Percentiles rank a stretch among this genome's conserved stretches.
Conservation (phyloP, 2,888 invertebrate genomes). For the Isotomurus palustris region DNA sequence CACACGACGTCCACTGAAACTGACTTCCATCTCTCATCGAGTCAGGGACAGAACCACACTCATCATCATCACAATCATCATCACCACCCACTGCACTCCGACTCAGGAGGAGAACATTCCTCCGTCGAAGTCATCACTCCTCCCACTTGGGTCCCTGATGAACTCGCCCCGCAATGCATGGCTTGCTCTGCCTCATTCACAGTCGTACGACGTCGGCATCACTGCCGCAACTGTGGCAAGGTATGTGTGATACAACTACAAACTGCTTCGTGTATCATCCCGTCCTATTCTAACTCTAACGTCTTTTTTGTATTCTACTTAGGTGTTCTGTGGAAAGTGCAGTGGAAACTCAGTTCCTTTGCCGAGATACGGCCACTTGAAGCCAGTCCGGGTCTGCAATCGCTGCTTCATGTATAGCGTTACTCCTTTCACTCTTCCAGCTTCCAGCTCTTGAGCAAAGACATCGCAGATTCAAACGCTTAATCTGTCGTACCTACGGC, state of each 20-base stretch:
- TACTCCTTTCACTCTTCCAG: conserved; percentile 57
- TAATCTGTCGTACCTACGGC: background rate
- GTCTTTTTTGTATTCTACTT: conserved; percentile 48
- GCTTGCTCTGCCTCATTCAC: conserved; percentile 88
- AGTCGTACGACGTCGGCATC: conserved; percentile 89
- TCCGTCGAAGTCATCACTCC: conserved; percentile 51
- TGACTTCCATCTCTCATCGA: background rate
- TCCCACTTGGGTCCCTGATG: conserved; percentile 93
- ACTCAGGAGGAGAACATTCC: conserved; percentile 16
- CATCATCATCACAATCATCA: conserved; percentile 7
- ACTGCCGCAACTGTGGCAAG: conserved; percentile 92
- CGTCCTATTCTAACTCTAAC: background rate
- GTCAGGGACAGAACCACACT: background rate
- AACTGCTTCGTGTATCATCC: background rate
- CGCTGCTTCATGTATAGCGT: conserved; percentile 74
- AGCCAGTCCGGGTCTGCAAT: conserved; percentile 91
- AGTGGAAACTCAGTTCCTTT: conserved; percentile 88
- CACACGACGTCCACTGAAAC: conserved; percentile 29
- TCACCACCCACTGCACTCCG: conserved; percentile 14
- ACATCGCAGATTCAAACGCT: background rate
- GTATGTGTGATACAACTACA: conserved; percentile 41
- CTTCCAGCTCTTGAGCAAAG: background rate
- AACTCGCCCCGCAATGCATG: conserved; percentile 79
- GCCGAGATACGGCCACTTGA: conserved; percentile 84
- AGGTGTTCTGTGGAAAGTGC: conserved; percentile 91